A percentile compares a stretch with the other conserved stretches of the same genome.
These are phyloP conservation scores for Drepanosiphum platanoidis DNA, from an alignment of 2,888 invertebrate genomes.

Conservation along the genomic window DNA sequence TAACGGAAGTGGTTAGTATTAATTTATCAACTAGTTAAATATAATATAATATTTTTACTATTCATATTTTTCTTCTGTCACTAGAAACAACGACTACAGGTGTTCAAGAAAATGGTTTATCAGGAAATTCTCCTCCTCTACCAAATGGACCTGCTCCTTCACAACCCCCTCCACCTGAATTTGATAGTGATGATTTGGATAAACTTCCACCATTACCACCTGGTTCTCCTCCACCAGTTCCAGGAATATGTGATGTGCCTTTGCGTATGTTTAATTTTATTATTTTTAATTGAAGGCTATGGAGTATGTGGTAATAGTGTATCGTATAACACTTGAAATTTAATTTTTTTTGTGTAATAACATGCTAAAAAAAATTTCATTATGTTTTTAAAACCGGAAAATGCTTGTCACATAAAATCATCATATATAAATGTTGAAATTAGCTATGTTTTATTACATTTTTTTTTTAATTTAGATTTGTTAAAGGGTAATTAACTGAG, in stretches of 20 bases:
- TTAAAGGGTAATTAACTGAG: too few species aligned
- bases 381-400: too few species aligned
- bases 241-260: conserved; percentile 60
- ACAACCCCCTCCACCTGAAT: conserved; percentile 62
- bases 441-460: too few species aligned
- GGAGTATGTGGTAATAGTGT: too few species aligned
- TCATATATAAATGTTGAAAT: too few species aligned
- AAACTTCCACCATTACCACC: conserved; percentile 73
- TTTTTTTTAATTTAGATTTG: too few species aligned
- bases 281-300: too few species aligned
- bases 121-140: conserved; percentile 70
- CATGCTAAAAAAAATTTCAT: background rate
- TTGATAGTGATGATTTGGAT: conserved; percentile 65
- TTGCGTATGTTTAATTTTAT: conserved; percentile 28
- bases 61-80: conserved; percentile 47
- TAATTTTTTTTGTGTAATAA: background rate
- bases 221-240: conserved; percentile 69
- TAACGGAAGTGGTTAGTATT: conserved; percentile 39
- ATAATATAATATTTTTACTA: background rate
- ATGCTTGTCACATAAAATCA: too few species aligned
- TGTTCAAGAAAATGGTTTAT: conserved; percentile 63
- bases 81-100: conserved; percentile 16
- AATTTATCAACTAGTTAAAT: background rate
- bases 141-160: conserved; percentile 72
- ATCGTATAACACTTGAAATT: too few species aligned